phyloP scores from a whole-genome alignment of 2,888 invertebrate genomes.

The Nipponacmea schrenckii region DNA sequence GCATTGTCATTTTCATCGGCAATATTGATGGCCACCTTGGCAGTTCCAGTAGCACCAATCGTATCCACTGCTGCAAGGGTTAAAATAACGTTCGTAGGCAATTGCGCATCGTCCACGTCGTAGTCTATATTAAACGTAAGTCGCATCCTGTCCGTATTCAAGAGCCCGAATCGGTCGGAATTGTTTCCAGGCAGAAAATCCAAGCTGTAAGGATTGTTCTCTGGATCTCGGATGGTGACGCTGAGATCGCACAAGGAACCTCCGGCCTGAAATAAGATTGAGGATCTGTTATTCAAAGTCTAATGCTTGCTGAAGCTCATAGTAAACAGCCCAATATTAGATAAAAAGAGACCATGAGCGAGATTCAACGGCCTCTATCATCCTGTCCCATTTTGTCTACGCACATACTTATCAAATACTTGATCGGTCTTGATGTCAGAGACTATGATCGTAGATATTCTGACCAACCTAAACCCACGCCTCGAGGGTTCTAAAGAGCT shows the following conservation, averaged over 20 bases:
- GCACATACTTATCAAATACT: too few species aligned
- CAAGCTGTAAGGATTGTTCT: constrained; percentile 24
- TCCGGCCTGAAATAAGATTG: constrained; percentile 20
- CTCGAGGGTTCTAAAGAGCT: neutral
- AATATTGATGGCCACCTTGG: constrained; percentile 28
- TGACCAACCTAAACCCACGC: too few species aligned
- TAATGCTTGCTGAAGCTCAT: neutral
- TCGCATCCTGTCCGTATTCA: neutral
- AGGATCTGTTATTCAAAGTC: neutral
- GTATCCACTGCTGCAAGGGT: constrained; percentile 30
- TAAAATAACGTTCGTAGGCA: constrained; percentile 25
- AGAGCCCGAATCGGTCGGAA: constrained; percentile 30
- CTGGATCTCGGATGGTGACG: constrained; percentile 30
- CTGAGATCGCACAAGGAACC: constrained; percentile 31
- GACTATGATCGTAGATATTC: too few species aligned
- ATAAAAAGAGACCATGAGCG: too few species aligned
- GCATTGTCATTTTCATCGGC: constrained; percentile 34
- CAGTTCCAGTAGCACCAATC: constrained; percentile 20
- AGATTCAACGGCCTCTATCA: too few species aligned
- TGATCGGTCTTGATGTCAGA: too few species aligned
- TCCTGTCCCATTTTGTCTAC: too few species aligned
- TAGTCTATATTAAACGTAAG: constrained; percentile 35
- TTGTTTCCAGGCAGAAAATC: constrained; percentile 29
- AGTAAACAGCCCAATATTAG: too few species aligned
- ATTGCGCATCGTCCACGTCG: constrained; percentile 30